Evolutionary conservation across 2,797 vertebrate genomes (phyloP).

Genomic region (Emydoidea blandingii): DNA sequence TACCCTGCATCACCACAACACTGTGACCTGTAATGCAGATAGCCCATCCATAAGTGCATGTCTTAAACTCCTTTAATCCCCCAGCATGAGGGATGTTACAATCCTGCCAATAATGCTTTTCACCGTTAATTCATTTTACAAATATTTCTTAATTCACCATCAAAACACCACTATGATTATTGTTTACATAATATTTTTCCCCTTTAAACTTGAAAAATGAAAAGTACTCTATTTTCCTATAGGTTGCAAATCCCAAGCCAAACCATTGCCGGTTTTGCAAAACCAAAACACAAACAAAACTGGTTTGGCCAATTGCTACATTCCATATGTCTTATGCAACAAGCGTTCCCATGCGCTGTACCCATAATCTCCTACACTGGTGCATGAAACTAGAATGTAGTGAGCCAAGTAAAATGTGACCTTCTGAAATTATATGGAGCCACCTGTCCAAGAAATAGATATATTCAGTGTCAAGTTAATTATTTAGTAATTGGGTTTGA

Average conservation of each 20-base stretch:
- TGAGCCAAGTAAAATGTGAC: neutral
- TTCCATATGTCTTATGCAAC: neutral
- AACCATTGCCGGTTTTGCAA: neutral
- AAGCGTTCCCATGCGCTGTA: neutral
- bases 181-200: neutral
- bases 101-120: neutral
- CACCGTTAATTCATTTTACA: neutral
- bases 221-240: neutral
- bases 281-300: neutral
- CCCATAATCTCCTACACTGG: neutral
- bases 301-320: rapidly evolving
- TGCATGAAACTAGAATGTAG: neutral
- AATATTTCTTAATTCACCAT: neutral
- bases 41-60: neutral
- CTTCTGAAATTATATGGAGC: neutral
- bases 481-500: neutral
- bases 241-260: neutral
- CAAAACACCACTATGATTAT: neutral
- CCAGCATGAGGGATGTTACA: neutral
- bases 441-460: neutral
- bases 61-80: neutral
- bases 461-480: neutral
- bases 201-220: neutral
- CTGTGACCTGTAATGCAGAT: neutral
- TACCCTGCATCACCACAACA: neutral